Percentiles rank a stretch among this genome's conserved stretches.
phyloP scores from a whole-genome alignment of 2,113 vertebrate species.

The Steatornis caripensis region DNA sequence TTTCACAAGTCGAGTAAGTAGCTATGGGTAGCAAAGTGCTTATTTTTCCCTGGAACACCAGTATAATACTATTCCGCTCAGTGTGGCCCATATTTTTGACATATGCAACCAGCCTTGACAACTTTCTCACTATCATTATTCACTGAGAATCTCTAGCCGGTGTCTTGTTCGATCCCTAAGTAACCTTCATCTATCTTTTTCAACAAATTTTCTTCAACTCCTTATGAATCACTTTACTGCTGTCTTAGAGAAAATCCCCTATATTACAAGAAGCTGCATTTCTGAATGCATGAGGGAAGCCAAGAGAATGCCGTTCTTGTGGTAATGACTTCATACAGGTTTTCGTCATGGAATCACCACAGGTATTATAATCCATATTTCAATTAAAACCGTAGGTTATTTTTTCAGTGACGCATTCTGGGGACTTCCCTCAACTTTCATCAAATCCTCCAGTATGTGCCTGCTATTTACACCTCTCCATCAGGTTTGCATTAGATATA shows the following conservation, averaged over 20 bases:
- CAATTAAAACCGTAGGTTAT: not conserved
- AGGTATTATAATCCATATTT: not conserved
- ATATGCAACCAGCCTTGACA: not conserved
- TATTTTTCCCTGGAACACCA: not conserved
- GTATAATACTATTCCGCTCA: not conserved
- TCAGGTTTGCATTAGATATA: not conserved
- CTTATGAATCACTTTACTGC: not conserved
- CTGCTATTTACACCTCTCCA: not conserved
- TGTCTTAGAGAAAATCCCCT: not conserved
- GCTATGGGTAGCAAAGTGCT: not conserved
- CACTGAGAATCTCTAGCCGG: not conserved
- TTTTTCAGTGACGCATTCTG: not conserved
- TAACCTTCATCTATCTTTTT: conserved; percentile 19
- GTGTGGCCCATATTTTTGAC: conserved; percentile 1
- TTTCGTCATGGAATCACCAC: not conserved
- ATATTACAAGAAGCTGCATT: not conserved
- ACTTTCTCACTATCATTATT: conserved; percentile 9
- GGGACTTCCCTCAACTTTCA: not conserved
- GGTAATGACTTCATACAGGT: not conserved
- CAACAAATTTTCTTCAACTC: conserved; percentile 16
- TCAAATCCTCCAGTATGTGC: accelerated
- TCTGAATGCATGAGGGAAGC: not conserved
- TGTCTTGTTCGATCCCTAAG: not conserved
- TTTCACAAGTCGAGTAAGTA: not conserved
- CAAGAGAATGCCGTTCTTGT: not conserved